Evolutionary conservation across 1,140 invertebrate genomes (phyloP).

Genomic region (Drosophila sproati): DNA sequence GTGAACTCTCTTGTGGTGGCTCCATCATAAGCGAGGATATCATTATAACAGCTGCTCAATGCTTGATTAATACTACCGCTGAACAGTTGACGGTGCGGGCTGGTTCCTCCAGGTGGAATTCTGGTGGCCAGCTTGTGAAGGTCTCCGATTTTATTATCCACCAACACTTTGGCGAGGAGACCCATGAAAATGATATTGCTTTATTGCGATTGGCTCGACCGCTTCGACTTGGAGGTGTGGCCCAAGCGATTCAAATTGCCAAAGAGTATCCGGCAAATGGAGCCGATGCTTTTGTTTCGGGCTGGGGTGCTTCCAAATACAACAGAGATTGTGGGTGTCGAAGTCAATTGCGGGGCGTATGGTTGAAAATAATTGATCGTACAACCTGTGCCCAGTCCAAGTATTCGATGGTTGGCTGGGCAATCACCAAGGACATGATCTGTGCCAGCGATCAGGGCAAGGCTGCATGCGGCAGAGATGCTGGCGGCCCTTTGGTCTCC

Average conservation of each 20-base stretch:
- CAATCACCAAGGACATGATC: slow-evolving; percentile 36
- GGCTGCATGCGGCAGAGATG: slow-evolving; percentile 30
- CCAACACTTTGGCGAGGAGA: background rate
- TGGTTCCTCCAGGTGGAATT: background rate
- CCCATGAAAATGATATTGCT: slow-evolving; percentile 10
- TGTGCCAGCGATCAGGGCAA: slow-evolving; percentile 26
- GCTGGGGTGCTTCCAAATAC: slow-evolving; percentile 2
- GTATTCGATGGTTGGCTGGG: background rate
- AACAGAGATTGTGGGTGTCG: background rate
- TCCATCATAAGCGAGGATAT: background rate
- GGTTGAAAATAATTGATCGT: background rate
- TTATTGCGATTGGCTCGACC: background rate
- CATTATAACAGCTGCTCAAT: slow-evolving; percentile 10
- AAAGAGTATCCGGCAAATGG: background rate
- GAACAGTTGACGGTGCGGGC: background rate
- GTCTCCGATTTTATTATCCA: background rate
- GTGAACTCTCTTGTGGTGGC: slow-evolving; percentile 6
- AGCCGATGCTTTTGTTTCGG: background rate
- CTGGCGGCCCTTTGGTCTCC: slow-evolving; percentile 31
- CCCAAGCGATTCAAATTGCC: background rate
- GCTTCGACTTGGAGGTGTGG: background rate
- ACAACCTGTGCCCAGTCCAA: background rate
- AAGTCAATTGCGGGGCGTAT: background rate
- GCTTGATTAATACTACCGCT: background rate
- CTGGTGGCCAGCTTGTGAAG: background rate